Evolutionary conservation across 2,888 invertebrate species (phyloP).

Genomic region (Sylvicola cinctus): DNA sequence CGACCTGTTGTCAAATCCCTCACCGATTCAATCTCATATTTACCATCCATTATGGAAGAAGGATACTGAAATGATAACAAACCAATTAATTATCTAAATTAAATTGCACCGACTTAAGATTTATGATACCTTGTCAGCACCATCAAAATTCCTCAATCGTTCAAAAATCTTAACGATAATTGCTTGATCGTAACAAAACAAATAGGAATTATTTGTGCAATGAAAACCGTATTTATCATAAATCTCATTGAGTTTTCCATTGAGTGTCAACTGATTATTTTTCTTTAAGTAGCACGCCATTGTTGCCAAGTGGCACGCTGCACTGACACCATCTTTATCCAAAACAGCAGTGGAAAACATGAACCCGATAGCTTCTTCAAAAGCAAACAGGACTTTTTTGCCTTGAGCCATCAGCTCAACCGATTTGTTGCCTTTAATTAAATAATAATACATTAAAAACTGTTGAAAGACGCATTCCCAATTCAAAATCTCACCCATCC

Average conservation of each 20-base stretch:
- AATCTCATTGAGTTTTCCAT: slow-evolving; percentile 46
- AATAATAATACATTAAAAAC: slow-evolving; percentile 1
- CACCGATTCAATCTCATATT: slow-evolving; percentile 43
- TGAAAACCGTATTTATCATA: slow-evolving; percentile 80
- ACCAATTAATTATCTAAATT: slow-evolving; percentile 3
- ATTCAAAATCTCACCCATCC: slow-evolving; percentile 57
- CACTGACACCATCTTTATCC: slow-evolving; percentile 93
- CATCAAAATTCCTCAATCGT: slow-evolving; percentile 52
- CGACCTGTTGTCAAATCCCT: slow-evolving; percentile 72
- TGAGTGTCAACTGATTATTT: slow-evolving; percentile 32
- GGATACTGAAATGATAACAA: slow-evolving; percentile 44
- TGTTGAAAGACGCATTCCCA: background rate
- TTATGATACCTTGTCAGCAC: slow-evolving; percentile 31
- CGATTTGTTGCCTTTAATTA: slow-evolving; percentile 43
- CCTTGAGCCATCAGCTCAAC: slow-evolving; percentile 47
- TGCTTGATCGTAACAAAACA: slow-evolving; percentile 55
- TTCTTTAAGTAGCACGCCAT: slow-evolving; percentile 47
- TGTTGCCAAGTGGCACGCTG: slow-evolving; percentile 61
- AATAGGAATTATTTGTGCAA: slow-evolving; percentile 73
- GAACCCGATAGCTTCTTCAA: slow-evolving; percentile 96
- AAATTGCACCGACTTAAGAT: slow-evolving; percentile 13
- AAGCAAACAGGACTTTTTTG: slow-evolving; percentile 74
- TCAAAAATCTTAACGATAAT: slow-evolving; percentile 59
- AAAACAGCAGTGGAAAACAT: slow-evolving; percentile 79
- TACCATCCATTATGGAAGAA: slow-evolving; percentile 34